Evolutionary conservation across 37 sponge, comb jelly and placozoan genomes (phyloP).

Genomic region (Cladorhizidae sp.): DNA sequence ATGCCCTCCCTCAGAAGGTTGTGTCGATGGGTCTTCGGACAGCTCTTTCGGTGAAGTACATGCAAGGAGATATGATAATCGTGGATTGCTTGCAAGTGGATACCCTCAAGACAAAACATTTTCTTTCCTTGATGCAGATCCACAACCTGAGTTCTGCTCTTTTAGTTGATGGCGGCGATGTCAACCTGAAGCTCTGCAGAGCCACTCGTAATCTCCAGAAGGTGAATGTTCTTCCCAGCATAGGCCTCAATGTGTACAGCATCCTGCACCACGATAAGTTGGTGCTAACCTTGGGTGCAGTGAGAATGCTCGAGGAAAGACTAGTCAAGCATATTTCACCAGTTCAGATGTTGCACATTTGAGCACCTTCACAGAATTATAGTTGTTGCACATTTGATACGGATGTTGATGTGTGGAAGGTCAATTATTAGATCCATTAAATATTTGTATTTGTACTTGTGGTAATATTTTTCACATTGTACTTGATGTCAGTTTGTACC

Average conservation of each 20-base stretch:
- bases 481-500: too few relatives aligned
- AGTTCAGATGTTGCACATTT: not conserved
- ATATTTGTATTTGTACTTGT: too few relatives aligned
- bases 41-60: slow-evolving; percentile 82
- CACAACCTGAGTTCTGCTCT: slow-evolving; percentile 70
- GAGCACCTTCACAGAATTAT: too few relatives aligned
- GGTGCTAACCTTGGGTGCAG: slow-evolving; percentile 79
- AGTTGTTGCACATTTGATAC: too few relatives aligned
- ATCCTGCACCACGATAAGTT: slow-evolving; percentile 68
- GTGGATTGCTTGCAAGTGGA: slow-evolving; percentile 69
- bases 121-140: slow-evolving; percentile 45
- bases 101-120: slow-evolving; percentile 50
- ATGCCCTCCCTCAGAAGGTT: slow-evolving; percentile 83
- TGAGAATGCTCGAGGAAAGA: slow-evolving; percentile 75
- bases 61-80: slow-evolving; percentile 83
- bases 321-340: not conserved
- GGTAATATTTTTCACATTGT: too few relatives aligned
- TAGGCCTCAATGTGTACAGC: slow-evolving; percentile 80
- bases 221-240: slow-evolving; percentile 74
- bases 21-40: slow-evolving; percentile 62
- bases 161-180: slow-evolving; percentile 81
- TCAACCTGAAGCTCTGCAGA: slow-evolving; percentile 47
- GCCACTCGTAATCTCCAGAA: slow-evolving; percentile 63
- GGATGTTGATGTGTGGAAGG: too few relatives aligned
- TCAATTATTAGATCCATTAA: too few relatives aligned